Conservation (phyloP, 2,888 invertebrate genomes). For the Ganaspis brasiliensis region DNA sequence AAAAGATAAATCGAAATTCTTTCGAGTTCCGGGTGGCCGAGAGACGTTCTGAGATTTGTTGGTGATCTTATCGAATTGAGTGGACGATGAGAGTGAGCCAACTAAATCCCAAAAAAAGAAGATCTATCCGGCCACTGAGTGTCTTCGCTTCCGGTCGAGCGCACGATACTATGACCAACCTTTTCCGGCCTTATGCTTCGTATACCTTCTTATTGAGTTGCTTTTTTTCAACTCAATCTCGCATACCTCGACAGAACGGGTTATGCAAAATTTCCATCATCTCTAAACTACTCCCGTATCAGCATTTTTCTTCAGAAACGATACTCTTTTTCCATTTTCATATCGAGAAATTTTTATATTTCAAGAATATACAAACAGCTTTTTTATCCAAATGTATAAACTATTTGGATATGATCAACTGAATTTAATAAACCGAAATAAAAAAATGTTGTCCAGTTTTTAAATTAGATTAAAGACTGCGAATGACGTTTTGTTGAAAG, state of each 20-base stretch:
- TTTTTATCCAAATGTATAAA: too few relatives aligned
- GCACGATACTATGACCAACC: constrained; percentile 28
- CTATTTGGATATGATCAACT: too few relatives aligned
- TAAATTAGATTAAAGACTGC: too few relatives aligned
- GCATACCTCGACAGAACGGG: constrained; percentile 34
- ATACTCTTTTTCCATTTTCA: not conserved
- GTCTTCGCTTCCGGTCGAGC: constrained; percentile 38
- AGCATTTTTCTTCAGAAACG: constrained; percentile 6
- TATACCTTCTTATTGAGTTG: constrained; percentile 14
- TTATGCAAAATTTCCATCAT: constrained; percentile 36
- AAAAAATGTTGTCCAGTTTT: too few relatives aligned
- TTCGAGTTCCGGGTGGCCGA: constrained; percentile 10
- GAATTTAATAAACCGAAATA: too few relatives aligned
- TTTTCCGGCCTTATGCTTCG: constrained; percentile 34
- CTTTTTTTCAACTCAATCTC: constrained; percentile 21
- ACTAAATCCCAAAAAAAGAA: constrained; percentile 25
- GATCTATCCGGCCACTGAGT: constrained; percentile 37
- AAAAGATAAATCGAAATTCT: constrained; percentile 36
- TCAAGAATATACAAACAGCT: not conserved
- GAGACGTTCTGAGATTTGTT: constrained; percentile 14
- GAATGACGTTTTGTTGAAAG: not conserved
- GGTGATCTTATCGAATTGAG: constrained; percentile 21
- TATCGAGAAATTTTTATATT: not conserved
- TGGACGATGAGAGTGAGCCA: not conserved
- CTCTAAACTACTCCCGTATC: constrained; percentile 10